Base-by-base conservation (phyloP, 2,888 invertebrate genomes). In the Xanthia togata region DNA sequence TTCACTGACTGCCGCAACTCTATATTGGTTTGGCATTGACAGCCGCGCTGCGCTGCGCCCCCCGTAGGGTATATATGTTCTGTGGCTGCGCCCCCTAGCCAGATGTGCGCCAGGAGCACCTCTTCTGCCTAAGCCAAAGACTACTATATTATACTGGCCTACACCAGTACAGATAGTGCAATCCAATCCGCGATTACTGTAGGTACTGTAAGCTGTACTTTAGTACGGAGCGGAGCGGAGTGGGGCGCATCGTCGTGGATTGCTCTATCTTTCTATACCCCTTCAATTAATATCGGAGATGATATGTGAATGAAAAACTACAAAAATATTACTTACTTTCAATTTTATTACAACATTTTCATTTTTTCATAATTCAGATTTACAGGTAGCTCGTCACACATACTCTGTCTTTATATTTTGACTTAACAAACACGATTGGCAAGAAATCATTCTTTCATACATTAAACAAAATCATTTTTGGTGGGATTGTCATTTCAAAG, bases 271-370 rank as follows among this genome's bases (percentile, higher is more conserved):
- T n/a, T n/a, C n/a, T n/a, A n/a, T 20, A 44, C 44, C 41, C 47
- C 47, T 47, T 44, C 44, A 31, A 50, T 23, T 65, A 23, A 31
- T 31, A 67, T 31, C 31, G 53, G 31, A 64, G 17, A 23, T 50
- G 23, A 4, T 47, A 35, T 4, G 0, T n/a, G 6, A 82, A 76
- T 81, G 38, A 74, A 81, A 78, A 67, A 71, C 70, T 23, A 38
- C 64, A 69, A 72, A 70, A 72, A 35, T 79, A 70, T 78, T 86
- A 87, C 84, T 78, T 86, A 87, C 84, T 89, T 87, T 79, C 70
- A 83, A 87, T 89, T 94, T 92, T 92, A 92, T 92, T 94, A 92
- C 89, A 93, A 92, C 90, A 91, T 93, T 90, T 67, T 92, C 87
- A 90, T 89, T 90, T 89, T 87, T 89, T 88, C 87, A 91, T 89